Base-by-base conservation (phyloP, 2,797 vertebrate species). In the Malacoctenus gilli region DNA sequence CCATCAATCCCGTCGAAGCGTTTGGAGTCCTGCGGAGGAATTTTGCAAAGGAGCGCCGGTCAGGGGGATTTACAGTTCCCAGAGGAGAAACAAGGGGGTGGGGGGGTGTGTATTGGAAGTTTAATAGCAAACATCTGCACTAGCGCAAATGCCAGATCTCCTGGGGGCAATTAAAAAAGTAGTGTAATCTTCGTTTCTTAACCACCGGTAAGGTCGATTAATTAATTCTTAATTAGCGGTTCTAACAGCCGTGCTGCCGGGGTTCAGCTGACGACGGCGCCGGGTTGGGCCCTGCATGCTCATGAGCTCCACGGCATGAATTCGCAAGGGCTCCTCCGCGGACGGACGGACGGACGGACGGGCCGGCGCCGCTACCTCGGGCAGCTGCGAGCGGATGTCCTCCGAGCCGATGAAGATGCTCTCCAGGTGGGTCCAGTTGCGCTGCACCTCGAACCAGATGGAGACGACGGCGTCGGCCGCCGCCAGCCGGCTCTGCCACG, bases 361-460 rank as follows among this genome's bases (percentile, higher is more conserved):
- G 25, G 4, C 6, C 9, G 25, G n/a, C n/a, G n/a, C n/a, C 25
- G 20, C 9, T 51, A 99, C 97, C 95, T 98, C 90, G 1, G 96
- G 95, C 64, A 99, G 92, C 84, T 99, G 97, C 4, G 92, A 85
- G 50, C 94, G 91, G 56, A 98, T 98, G 58, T 99, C 97, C 53
- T 94, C 95, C 0, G 96, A 98, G 46, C 95, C 95, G 2, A 97
- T 93, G 82, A 99, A 99, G 74, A 99, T 98, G 82, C 95, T 96
- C 74, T 99, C 97, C 74, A 99, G 87, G 79, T 99, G 95, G 15
- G 92, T 94, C 97, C 96, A 98, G 0, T 93, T 93, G 14, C 85
- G 88, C 82, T 98, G 97, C 60, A 98, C 96, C 57, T 97, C 95
- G 0, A 96, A 95, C 97, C 97, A 99, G 61, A 96, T 87, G 21